Percentiles rank a stretch among this genome's conserved stretches.
Conservation (phyloP, 2,888 invertebrate genomes). For the Catocala sponsa region DNA sequence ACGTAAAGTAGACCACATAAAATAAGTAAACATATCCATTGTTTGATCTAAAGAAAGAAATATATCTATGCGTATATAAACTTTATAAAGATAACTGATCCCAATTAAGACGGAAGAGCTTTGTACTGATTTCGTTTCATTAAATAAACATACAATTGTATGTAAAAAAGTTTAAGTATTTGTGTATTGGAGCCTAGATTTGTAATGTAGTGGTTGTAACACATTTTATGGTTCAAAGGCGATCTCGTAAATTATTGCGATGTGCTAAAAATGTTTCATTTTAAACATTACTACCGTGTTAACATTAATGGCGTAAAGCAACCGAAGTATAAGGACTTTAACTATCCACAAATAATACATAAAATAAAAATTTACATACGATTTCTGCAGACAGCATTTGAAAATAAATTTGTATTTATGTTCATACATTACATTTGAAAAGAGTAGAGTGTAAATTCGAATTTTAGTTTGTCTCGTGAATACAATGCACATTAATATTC, state of each 20-base stretch:
- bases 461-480: too few relatives aligned
- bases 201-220: constrained; percentile 36
- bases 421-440: too few relatives aligned
- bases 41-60: constrained; percentile 10
- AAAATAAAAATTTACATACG: too few relatives aligned
- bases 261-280: constrained; percentile 18
- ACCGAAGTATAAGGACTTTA: too few relatives aligned
- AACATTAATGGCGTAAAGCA: too few relatives aligned
- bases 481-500: too few relatives aligned
- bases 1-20: constrained; percentile 3
- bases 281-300: too few relatives aligned
- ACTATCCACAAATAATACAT: too few relatives aligned
- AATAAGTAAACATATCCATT: constrained; percentile 14
- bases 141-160: constrained; percentile 16
- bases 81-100: constrained; percentile 13
- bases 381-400: too few relatives aligned
- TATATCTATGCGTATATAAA: constrained; percentile 6
- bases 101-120: constrained; percentile 24
- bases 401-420: too few relatives aligned
- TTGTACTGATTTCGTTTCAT: constrained; percentile 19
- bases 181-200: constrained; percentile 33
- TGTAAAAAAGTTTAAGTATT: constrained; percentile 13
- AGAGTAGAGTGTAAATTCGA: too few relatives aligned
- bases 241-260: constrained; percentile 28
- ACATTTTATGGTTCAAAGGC: constrained; percentile 30